These are phyloP conservation scores for Petrocephalus microphthalmus DNA, from an alignment of 2,113 vertebrate genomes.

Conservation along the genomic window DNA sequence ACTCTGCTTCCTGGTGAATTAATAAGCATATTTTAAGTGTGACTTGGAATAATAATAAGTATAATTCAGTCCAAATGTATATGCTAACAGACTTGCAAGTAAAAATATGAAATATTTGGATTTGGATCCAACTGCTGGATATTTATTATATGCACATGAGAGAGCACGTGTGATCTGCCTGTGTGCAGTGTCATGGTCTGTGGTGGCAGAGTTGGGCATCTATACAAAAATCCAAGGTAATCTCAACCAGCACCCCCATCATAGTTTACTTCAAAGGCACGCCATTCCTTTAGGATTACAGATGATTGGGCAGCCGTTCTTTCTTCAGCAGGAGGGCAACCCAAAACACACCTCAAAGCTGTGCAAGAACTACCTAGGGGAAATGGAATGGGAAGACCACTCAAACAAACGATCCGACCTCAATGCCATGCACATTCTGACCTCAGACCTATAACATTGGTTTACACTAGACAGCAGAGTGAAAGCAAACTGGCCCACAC, in stretches of 20 bases:
- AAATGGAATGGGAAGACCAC: neutral
- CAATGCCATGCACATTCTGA: neutral
- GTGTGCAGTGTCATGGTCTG: neutral
- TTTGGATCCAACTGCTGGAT: neutral
- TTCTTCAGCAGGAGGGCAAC: neutral
- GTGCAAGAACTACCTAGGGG: neutral
- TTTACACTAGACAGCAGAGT: neutral
- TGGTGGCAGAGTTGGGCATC: neutral
- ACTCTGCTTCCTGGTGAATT: neutral
- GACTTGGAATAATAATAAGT: neutral
- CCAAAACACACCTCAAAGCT: neutral
- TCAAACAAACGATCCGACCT: neutral
- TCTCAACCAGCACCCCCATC: neutral
- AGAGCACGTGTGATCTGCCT: neutral
- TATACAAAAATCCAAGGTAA: neutral
- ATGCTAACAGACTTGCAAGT: neutral
- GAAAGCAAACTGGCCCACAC: neutral
- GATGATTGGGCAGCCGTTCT: neutral
- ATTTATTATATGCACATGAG: neutral
- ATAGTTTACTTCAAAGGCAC: neutral
- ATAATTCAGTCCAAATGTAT: neutral
- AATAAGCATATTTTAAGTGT: neutral
- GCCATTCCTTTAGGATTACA: neutral
- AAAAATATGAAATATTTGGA: neutral
- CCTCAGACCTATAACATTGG: neutral